Evolutionary conservation across 2,888 invertebrate genomes (phyloP), one percentile per base, ranked within the genome.

Genomic region (Oligia strigilis): DNA sequence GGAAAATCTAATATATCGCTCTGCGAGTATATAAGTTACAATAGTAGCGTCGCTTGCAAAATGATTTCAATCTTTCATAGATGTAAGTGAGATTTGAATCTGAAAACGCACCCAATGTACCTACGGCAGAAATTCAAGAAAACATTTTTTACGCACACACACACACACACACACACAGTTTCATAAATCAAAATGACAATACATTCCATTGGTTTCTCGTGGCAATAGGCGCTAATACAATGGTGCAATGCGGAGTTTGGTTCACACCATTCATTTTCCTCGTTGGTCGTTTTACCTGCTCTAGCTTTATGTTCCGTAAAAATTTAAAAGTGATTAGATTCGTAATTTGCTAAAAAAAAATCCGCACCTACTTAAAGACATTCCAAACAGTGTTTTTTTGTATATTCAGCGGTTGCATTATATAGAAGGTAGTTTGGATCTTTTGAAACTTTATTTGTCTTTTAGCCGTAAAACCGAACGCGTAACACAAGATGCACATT

Each of bases 201-300:
- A 75, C 67, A 85, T 80, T 85, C 78, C 75, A 78, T 78, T 86
- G 79, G 76, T 67, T 78, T 81, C 87, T 86, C 73, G 83, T 82
- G 72, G 74, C 78, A 82, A 82, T 86, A 82, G 81, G 78, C 81
- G 55, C 52, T 77, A 86, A 82, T 87, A 89, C 83, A 83, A 72
- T 87, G 87, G 81, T 89, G 90, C 90, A 90, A 73, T 89, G 90
- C 90, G 82, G 89, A 85, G 81, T 82, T 84, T 72, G 58, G 73
- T 62, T 76, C 81, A 69, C 75, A 74, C 81, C 69, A 83, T 88
- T 84, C 71, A 85, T 88, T 81, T 79, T 70, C 71, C 80, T 69
- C 77, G 62, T 80, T 66, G 14, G 29, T 80, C 29, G 43, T 2
- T 72, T 4, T 80, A 76, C 62, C 75, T 70, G 69, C 17, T 64